Evolutionary conservation across 2,797 vertebrate species (phyloP), one percentile per base, ranked within the genome.

Genomic region (Nasua narica): DNA sequence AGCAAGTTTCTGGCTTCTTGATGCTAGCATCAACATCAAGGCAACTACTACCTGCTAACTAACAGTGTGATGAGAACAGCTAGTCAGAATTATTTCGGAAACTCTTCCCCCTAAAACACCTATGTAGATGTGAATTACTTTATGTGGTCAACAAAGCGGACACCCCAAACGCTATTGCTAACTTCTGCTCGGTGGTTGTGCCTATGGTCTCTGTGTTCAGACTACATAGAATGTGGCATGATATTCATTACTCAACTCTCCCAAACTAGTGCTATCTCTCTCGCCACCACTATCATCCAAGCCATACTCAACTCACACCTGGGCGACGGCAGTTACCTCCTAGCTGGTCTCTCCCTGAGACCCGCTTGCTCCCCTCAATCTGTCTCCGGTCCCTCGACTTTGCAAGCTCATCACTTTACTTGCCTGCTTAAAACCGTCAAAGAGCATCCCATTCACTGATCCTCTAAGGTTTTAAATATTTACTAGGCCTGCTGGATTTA

Each of bases 1-100:
- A 95, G 48, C 77, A 37, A 91, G 43, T 79, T 83, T 84, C 76
- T 84, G 62, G 56, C 32, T 77, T 95, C 58, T 92, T 81, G 94
- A 50, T 70, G 43, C 32, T n/a, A n/a, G 15, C 65, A n/a, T 94
- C 56, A 83, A 67, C 23, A 87, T 62, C 67, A 46, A 77, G 50
- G 76, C 3, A 54, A 88, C 4, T 54, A 82, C 23, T 19, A 50
- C 78, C 65, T 90, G 77, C n/a, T 77, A 85, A 14, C 81, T 58
- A 50, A 74, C 5, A 54, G 37, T 2, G 1, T 62, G 48, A 58
- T 69, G 65, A 88, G 77, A 95, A 77, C 15, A 77, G 18, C 23
- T 65, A 87, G 70, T 46, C 27, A 65, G 69, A 82, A 69, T 62
- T 84, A 58, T 46, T 91, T 89, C 86, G 88, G 54, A 92, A 94